Conservation (phyloP, 2,888 invertebrate species). For the Onthophagus sagittarius region DNA sequence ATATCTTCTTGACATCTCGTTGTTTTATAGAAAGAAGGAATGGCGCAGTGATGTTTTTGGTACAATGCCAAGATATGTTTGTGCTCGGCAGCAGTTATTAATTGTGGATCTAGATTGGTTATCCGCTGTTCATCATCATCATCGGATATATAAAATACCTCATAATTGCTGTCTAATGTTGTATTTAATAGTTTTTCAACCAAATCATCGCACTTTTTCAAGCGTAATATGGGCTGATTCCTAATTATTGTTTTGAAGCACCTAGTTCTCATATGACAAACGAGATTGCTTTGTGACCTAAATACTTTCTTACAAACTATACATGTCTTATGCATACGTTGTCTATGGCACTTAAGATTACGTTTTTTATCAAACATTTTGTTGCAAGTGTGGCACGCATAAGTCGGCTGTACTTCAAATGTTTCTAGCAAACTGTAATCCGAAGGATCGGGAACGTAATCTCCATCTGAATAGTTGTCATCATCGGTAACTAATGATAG, state of each 20-base stretch:
- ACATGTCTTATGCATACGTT: slow-evolving; percentile 13
- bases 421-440: slow-evolving; percentile 5
- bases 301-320: slow-evolving; percentile 16
- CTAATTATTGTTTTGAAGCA: slow-evolving; percentile 13
- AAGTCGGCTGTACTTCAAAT: slow-evolving; percentile 6
- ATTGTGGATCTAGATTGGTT: not conserved
- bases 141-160: slow-evolving; percentile 14
- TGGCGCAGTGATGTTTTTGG: not conserved
- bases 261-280: slow-evolving; percentile 10
- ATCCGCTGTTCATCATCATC: slow-evolving; percentile 8
- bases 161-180: not conserved
- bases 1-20: not conserved
- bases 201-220: slow-evolving; percentile 8
- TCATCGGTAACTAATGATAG: not conserved
- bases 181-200: not conserved
- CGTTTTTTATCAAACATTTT: slow-evolving; percentile 7
- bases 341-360: slow-evolving; percentile 9
- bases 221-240: slow-evolving; percentile 12
- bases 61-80: not conserved
- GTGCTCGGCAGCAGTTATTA: not conserved
- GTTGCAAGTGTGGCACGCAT: slow-evolving; percentile 9
- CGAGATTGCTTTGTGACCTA: not conserved
- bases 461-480: not conserved
- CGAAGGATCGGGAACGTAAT: not conserved
- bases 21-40: not conserved